Evolutionary conservation across 2,888 invertebrate species (phyloP), one percentile per base, ranked within the genome.

Genomic region (Nomada ferruginata): DNA sequence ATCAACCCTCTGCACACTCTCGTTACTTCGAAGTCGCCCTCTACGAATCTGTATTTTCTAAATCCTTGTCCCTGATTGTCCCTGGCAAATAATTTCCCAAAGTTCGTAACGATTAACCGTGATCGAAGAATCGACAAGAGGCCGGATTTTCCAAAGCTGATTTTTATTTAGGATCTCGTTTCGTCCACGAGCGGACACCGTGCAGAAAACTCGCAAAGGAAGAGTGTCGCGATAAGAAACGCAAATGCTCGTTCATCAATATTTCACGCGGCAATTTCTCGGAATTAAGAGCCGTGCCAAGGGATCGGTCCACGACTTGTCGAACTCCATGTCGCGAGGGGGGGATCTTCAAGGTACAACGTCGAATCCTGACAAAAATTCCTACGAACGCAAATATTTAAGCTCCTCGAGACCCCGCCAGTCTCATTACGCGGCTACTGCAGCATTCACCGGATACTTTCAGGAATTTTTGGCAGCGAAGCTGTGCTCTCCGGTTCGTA

Each of bases 401-500:
- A 82, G 65, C 73, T 81, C 59, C 44, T 55, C 68, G 73, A 69
- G 79, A 65, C 61, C 26, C 7, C 36, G 59, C 36, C 68, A 59
- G 69, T 81, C 81, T 80, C 70, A 44, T 81, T 81, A 74, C 81
- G 70, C 69, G 73, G 36, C 36, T 47, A 20, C 59, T 80, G 70
- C 64, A 80, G 69, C 68, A 65, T 65, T 80, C 63, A 50, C 36
- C 52, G 44, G 74, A 76, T 81, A 76, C 75, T 71, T 82, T 72
- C 76, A 60, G 63, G 60, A 82, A 82, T 81, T 81, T 82, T 82
- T 82, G 76, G 71, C 82, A 82, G 82, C 82, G 57, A 68, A 75
- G 20, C 70, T 57, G 64, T 75, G 57, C 82, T 71, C 70, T 20
- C 61, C 70, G 75, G 20, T 60, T 81, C 68, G 71, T 76, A 68